Evolutionary conservation across 2,888 invertebrate genomes (phyloP).

Genomic region (Muschampia plurimacula): DNA sequence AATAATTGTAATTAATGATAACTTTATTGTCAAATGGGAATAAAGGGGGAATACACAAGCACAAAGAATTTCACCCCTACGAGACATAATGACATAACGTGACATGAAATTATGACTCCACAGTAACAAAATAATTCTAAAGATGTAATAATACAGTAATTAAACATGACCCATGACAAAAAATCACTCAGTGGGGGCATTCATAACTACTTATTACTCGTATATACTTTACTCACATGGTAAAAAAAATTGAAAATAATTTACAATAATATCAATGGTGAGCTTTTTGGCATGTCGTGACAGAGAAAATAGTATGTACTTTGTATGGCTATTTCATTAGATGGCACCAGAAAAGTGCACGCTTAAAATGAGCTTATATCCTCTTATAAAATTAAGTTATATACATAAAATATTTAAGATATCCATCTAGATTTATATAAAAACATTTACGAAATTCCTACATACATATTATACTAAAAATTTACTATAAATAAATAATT

Average conservation of each 20-base stretch:
- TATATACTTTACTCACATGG: not conserved
- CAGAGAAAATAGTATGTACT: slow-evolving; percentile 25
- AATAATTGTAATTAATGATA: too few relatives aligned
- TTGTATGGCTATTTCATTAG: slow-evolving; percentile 45
- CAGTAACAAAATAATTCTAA: not conserved
- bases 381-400: not conserved
- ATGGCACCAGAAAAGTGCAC: slow-evolving; percentile 11
- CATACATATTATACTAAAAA: too few relatives aligned
- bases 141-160: not conserved
- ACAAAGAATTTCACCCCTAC: too few relatives aligned
- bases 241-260: slow-evolving; percentile 24
- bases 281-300: slow-evolving; percentile 48
- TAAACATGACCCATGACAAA: not conserved
- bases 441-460: not conserved
- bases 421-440: not conserved
- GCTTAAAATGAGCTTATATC: slow-evolving; percentile 2
- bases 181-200: not conserved
- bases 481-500: not conserved
- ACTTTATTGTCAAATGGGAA: too few relatives aligned
- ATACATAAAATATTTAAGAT: not conserved
- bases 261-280: slow-evolving; percentile 48
- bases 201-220: not conserved
- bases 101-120: not conserved
- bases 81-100: too few relatives aligned
- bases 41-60: too few relatives aligned